Conservation (phyloP, 1,140 invertebrate genomes). For the Euwallacea similis region DNA sequence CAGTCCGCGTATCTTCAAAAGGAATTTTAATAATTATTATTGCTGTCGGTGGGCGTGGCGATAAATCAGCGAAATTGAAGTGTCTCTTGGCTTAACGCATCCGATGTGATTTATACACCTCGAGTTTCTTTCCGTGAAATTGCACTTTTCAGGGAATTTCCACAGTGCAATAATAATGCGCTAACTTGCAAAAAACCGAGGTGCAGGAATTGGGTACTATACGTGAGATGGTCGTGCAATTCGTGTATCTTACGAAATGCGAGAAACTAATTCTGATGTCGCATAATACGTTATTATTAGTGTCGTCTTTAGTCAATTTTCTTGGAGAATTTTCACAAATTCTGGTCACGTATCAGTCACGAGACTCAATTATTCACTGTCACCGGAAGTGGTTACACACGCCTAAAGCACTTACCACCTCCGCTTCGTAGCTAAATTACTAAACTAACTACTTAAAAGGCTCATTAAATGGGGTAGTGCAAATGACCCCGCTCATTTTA, state of each 20-base stretch:
- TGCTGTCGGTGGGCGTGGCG: constrained; percentile 13
- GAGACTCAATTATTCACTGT: constrained; percentile 35
- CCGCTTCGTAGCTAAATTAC: constrained; percentile 29
- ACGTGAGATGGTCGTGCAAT: no score
- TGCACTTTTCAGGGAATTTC: no score
- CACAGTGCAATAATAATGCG: no score
- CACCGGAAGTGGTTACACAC: constrained; percentile 36
- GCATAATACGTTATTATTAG: no score
- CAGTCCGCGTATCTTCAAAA: not conserved
- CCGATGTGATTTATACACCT: no score
- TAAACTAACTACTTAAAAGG: not conserved
- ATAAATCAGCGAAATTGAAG: constrained; percentile 33
- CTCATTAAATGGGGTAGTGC: no score
- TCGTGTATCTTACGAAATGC: no score
- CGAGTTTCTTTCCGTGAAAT: no score
- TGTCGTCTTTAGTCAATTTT: no score
- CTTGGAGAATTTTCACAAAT: not conserved
- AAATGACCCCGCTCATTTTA: no score
- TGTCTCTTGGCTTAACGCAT: not conserved
- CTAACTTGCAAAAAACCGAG: no score
- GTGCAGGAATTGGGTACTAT: not conserved
- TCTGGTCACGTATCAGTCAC: constrained; percentile 27
- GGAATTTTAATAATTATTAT: constrained; percentile 1
- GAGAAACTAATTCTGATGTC: no score
- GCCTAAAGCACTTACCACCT: constrained; percentile 34